These are phyloP conservation scores for Sakesphorus luctuosus DNA, from an alignment of 2,113 vertebrate genomes.

Conservation along the genomic window DNA sequence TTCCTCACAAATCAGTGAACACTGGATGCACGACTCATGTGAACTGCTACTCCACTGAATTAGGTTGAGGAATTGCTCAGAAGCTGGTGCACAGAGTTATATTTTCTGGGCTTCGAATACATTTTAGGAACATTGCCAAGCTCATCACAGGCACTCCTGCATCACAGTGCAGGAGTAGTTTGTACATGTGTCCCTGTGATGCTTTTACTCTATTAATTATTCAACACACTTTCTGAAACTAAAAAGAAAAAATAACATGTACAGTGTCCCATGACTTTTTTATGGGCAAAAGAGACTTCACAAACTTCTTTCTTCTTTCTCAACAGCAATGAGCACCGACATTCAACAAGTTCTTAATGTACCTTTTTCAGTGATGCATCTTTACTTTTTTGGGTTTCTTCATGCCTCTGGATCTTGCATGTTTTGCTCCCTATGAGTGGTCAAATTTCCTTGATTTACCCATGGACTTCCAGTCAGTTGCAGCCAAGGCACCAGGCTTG, in stretches of 20 bases:
- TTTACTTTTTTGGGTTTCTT: not conserved
- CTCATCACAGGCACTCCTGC: not conserved
- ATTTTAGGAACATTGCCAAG: not conserved
- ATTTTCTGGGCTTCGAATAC: not conserved
- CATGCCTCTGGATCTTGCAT: conserved; percentile 28
- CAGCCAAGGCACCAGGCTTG: not conserved
- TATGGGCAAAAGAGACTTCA: not conserved
- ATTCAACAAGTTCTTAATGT: conserved; percentile 32
- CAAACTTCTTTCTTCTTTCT: not conserved
- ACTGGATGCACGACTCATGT: not conserved
- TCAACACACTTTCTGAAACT: not conserved
- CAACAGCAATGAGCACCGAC: not conserved
- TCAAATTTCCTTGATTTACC: not conserved
- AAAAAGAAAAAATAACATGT: not conserved
- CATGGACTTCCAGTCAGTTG: conserved; percentile 21
- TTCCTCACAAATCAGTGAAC: not conserved
- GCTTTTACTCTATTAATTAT: not conserved
- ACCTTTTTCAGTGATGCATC: conserved; percentile 1
- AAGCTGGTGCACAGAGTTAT: not conserved
- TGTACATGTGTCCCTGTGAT: not conserved
- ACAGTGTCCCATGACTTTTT: not conserved
- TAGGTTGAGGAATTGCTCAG: not conserved
- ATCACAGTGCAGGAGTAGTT: not conserved
- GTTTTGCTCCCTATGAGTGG: not conserved
- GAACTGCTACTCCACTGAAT: not conserved